A percentile compares a stretch with the other conserved stretches of the same genome.
phyloP scores from a whole-genome alignment of 2,113 vertebrate genomes.

The Acinonyx jubatus region DNA sequence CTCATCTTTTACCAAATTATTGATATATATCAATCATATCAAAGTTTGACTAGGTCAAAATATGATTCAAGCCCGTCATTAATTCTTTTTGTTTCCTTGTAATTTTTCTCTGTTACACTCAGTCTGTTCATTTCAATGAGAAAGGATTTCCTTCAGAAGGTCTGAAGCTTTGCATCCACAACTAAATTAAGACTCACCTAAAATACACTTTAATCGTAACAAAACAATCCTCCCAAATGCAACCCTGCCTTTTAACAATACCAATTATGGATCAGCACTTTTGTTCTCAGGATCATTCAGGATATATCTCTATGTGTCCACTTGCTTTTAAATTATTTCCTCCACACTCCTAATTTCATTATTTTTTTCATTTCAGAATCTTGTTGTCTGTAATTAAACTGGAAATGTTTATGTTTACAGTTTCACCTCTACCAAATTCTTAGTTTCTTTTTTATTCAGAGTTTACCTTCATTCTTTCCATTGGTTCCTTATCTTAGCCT shows the following conservation, averaged over 20 bases:
- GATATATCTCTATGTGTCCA: not conserved
- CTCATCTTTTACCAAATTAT: not conserved
- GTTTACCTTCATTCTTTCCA: not conserved
- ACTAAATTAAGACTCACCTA: not conserved
- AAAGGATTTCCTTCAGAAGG: not conserved
- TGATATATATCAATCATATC: not conserved
- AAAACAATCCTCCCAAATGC: not conserved
- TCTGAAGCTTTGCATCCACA: not conserved
- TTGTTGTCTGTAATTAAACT: not conserved
- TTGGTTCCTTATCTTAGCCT: not conserved
- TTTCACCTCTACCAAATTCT: not conserved
- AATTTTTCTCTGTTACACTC: not conserved
- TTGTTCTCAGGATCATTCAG: not conserved
- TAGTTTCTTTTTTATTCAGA: not conserved
- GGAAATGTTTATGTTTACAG: not conserved
- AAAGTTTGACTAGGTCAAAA: not conserved
- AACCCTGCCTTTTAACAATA: not conserved
- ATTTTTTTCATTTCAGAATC: not conserved
- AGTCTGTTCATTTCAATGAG: not conserved
- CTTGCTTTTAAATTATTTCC: not conserved
- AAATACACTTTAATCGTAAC: not conserved
- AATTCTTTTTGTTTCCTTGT: not conserved
- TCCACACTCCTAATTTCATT: not conserved
- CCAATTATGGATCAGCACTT: not conserved
- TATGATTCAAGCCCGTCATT: not conserved